Percentiles rank a stretch among this genome's conserved stretches.
Evolutionary conservation across 1,140 invertebrate species (phyloP).

Genomic region (Drosophila melanogaster): Release_6_plus_ISO1_MT NT_033779.5:14390501-14391000

Average conservation of each 20-base stretch:
- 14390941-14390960: constrained; percentile 35
- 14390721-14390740: constrained; percentile 53
- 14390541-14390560: too few species aligned
- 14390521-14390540: too few species aligned
- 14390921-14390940: constrained; percentile 21
- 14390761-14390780: constrained; percentile 80
- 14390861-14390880: constrained; percentile 65
- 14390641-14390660: constrained; percentile 78
- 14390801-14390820: constrained; percentile 62
- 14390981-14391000: constrained; percentile 61
- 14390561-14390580: too few species aligned
- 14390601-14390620: constrained; percentile 14
- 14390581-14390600: neutral
- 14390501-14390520: too few species aligned
- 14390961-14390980: constrained; percentile 38
- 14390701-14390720: constrained; percentile 59
- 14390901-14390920: constrained; percentile 42
- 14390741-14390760: constrained; percentile 58
- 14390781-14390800: constrained; percentile 83
- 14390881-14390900: constrained; percentile 32
- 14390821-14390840: constrained; percentile 65
- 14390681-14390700: constrained; percentile 80
- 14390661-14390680: constrained; percentile 81
- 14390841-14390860: constrained; percentile 76
- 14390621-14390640: constrained; percentile 55